Evolutionary conservation across 2,113 vertebrate genomes (phyloP).

Genomic region (Takifugu flavidus): DNA sequence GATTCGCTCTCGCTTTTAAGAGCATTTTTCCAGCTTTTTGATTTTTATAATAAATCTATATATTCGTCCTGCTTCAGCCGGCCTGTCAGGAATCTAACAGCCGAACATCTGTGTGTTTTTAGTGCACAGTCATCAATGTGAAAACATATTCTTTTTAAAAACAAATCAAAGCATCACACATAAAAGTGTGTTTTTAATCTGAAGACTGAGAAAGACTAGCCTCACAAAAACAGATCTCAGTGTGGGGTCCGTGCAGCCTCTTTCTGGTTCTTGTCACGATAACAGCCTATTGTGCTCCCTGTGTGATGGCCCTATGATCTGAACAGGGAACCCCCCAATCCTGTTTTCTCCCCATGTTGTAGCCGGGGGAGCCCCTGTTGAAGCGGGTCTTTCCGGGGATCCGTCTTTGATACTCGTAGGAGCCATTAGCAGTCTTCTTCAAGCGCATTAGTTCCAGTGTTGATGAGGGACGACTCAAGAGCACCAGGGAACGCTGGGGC

Average conservation of each 20-base stretch:
- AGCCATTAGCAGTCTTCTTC: conserved; percentile 57
- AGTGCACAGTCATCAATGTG: background rate
- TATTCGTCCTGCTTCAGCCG: conserved; percentile 29
- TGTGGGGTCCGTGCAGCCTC: conserved; percentile 46
- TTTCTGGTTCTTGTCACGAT: conserved; percentile 40
- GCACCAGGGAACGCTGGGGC: conserved; percentile 12
- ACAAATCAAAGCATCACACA: conserved; percentile 27
- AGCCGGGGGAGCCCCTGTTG: conserved; percentile 45
- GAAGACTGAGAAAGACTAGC: conserved; percentile 8
- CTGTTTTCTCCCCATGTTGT: conserved; percentile 53
- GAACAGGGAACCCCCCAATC: conserved; percentile 44
- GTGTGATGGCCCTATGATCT: conserved; percentile 53
- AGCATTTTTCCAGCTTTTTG: conserved; percentile 42
- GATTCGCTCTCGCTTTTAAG: conserved; percentile 25
- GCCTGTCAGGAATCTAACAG: conserved; percentile 26
- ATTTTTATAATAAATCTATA: conserved; percentile 52
- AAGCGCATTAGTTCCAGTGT: conserved; percentile 71
- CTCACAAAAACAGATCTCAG: conserved; percentile 47
- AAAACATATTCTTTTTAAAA: background rate
- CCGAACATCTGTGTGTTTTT: conserved; percentile 14
- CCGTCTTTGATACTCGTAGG: conserved; percentile 64
- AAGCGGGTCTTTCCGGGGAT: conserved; percentile 43
- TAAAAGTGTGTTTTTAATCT: too few species aligned
- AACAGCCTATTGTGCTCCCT: conserved; percentile 37
- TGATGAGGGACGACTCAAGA: conserved; percentile 50